Conservation (phyloP, 2,888 invertebrate genomes). For the Uloborus plumipes region DNA sequence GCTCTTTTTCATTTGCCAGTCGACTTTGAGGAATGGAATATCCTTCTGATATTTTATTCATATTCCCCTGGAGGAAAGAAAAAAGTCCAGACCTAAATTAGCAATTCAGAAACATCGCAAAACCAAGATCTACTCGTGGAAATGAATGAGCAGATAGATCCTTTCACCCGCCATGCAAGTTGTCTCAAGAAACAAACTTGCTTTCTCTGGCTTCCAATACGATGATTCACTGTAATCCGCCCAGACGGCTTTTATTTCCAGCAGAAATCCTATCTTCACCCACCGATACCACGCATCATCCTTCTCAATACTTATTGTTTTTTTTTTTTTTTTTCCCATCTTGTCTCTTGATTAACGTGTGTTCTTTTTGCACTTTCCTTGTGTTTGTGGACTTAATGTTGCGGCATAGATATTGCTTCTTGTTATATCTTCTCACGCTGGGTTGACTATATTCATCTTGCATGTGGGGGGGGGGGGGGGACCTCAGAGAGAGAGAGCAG, state of each 20-base stretch:
- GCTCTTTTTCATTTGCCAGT: not conserved
- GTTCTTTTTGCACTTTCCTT: too few relatives aligned
- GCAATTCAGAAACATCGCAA: too few relatives aligned
- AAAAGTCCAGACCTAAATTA: not conserved
- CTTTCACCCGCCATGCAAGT: conserved; percentile 5
- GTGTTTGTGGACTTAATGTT: too few relatives aligned
- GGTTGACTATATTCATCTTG: too few relatives aligned
- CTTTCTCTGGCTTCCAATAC: conserved; percentile 28
- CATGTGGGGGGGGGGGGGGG: too few relatives aligned
- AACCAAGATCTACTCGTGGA: too few relatives aligned
- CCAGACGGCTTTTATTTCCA: conserved; percentile 11
- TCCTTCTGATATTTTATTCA: too few relatives aligned
- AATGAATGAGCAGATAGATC: conserved; percentile 7
- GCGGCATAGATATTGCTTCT: too few relatives aligned
- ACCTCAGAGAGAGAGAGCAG: too few relatives aligned
- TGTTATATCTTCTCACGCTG: too few relatives aligned
- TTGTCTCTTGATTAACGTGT: not conserved
- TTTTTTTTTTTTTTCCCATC: not conserved
- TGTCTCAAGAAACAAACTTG: conserved; percentile 10
- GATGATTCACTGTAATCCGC: conserved; percentile 35
- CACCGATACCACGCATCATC: too few relatives aligned
- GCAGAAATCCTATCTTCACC: not conserved
- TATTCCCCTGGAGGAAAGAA: conserved; percentile 5
- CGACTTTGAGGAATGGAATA: not conserved
- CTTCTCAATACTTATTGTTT: too few relatives aligned